Evolutionary conservation across 2,797 vertebrate species (phyloP).

Genomic region (Pseudochaenichthys georgianus): DNA sequence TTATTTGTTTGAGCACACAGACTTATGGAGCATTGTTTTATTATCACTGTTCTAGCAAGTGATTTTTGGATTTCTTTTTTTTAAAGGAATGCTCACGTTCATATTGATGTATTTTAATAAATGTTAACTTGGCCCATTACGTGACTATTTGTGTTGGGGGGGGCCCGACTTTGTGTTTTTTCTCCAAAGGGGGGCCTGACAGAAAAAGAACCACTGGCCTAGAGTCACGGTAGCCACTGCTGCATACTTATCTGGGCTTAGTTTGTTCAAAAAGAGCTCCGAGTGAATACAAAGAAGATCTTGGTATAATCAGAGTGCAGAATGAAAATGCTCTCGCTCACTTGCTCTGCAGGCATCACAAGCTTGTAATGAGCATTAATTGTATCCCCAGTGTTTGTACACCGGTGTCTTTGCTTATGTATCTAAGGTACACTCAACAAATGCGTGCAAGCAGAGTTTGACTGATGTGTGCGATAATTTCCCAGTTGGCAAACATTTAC

Average conservation of each 20-base stretch:
- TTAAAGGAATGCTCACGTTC: too few relatives aligned
- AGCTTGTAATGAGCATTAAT: constrained; percentile 38
- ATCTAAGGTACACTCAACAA: constrained; percentile 46
- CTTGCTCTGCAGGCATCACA: constrained; percentile 38
- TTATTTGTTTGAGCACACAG: too few relatives aligned
- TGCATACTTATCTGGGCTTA: constrained; percentile 28
- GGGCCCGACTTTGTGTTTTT: too few relatives aligned
- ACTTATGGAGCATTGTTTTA: too few relatives aligned
- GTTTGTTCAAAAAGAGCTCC: constrained; percentile 47
- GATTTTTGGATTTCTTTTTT: too few relatives aligned
- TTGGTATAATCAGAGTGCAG: constrained; percentile 33
- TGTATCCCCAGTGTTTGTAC: constrained; percentile 58
- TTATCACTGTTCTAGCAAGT: too few relatives aligned
- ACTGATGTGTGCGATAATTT: constrained; percentile 73
- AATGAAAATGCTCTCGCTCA: constrained; percentile 22
- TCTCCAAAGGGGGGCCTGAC: too few relatives aligned
- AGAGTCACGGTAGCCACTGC: constrained; percentile 38
- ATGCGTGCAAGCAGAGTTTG: constrained; percentile 50
- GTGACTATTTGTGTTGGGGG: too few relatives aligned
- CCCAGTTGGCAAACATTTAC: constrained; percentile 74
- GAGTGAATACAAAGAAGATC: constrained; percentile 47
- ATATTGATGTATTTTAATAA: too few relatives aligned
- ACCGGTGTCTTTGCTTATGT: constrained; percentile 61
- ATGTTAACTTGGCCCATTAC: too few relatives aligned
- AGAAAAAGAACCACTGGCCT: constrained; percentile 4